phyloP scores from a whole-genome alignment of 2,113 vertebrate genomes.

The Chaetodon auriga region DNA sequence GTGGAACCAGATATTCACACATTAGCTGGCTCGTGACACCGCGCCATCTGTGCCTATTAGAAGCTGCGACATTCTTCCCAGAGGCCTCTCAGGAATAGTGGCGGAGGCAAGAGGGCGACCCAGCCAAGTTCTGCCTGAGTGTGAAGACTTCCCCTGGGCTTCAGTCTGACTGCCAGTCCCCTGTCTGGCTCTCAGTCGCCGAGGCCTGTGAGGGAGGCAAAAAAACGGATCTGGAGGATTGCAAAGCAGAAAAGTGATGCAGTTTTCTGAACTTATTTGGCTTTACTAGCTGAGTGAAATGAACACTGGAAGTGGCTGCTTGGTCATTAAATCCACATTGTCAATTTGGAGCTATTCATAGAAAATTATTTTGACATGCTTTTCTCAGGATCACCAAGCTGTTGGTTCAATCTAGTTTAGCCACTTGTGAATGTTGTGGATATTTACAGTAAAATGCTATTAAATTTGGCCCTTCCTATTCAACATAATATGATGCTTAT shows the following conservation, averaged over 20 bases:
- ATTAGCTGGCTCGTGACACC: slow-evolving; percentile 65
- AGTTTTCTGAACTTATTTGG: slow-evolving; percentile 7
- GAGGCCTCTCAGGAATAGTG: slow-evolving; percentile 38
- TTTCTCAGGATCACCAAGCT: not conserved
- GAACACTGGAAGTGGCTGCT: not conserved
- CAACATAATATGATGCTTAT: not conserved
- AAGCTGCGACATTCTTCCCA: slow-evolving; percentile 64
- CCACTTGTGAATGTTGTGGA: too few relatives aligned
- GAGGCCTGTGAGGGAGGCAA: slow-evolving; percentile 11
- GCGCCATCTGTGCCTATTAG: slow-evolving; percentile 78
- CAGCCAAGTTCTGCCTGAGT: slow-evolving; percentile 59
- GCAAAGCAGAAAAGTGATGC: not conserved
- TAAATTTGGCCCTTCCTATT: not conserved
- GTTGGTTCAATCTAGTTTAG: not conserved
- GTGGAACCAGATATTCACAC: slow-evolving; percentile 57
- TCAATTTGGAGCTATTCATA: not conserved
- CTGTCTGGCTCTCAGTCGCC: slow-evolving; percentile 37
- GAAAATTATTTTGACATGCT: not conserved
- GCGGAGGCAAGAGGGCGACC: slow-evolving; percentile 45
- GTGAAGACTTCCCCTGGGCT: slow-evolving; percentile 39
- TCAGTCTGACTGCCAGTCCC: slow-evolving; percentile 42
- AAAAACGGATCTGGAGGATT: slow-evolving; percentile 4
- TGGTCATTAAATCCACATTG: not conserved
- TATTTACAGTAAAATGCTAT: not conserved
- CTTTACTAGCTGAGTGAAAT: not conserved